Evolutionary conservation across 2,113 vertebrate species (phyloP), one percentile per base, ranked within the genome.

Genomic region (Scophthalmus maximus): DNA sequence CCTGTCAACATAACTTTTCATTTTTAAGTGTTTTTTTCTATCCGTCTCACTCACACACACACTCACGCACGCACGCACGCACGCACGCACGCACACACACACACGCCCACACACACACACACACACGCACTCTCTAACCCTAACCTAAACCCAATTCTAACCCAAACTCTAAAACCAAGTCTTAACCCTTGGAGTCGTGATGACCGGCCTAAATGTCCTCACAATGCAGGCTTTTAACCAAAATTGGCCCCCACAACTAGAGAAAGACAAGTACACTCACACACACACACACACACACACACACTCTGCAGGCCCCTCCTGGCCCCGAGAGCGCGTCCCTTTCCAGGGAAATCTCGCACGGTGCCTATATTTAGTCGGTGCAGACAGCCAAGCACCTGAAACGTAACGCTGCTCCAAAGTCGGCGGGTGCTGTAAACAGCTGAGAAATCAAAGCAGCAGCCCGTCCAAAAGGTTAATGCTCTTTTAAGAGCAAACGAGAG

Each of bases 311-410:
- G n/a, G 30, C 36, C 20, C 78, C 69, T 57, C 46, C 34, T 63
- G 73, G 38, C 52, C 76, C 66, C 68, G 30, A 17, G 76, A n/a
- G 76, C 73, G 56, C 70, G 74, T 83, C 76, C 67, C 82, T 78
- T 85, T 90, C 78, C 85, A 79, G 73, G 82, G 85, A 83, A 90
- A 79, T 88, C 80, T 87, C 66, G 36, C 81, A 69, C 68, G 9
- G 77, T 34, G 58, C 6, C 87, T 92, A 91, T 91, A 87, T 92
- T 90, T 92, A 92, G 85, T 58, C 27, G 1, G 3, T 11, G 36
- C 26, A 67, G 69, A 36, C 78, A 52, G 81, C 85, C 84, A 68
- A 89, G 73, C 62, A 79, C 82, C 86, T 90, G 86, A 84, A 90
- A 84, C 66, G 53, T 73, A 87, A 90, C 46, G 55, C 86, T 83